Evolutionary conservation across 2,797 vertebrate species (phyloP).

Genomic region (Aratinga solstitialis): DNA sequence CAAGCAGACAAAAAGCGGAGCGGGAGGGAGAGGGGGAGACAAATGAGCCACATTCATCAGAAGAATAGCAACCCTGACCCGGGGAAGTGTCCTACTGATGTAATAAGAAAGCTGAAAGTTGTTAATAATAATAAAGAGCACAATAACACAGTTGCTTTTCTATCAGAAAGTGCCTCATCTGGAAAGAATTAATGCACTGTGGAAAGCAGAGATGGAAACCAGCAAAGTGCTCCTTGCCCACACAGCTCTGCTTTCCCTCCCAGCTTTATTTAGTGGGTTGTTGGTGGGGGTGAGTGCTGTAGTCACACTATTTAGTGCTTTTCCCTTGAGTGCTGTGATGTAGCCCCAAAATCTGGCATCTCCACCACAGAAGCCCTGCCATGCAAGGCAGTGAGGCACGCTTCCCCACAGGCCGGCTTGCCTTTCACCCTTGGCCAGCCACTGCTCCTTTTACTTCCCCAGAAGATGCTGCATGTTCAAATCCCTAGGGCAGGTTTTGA

Average conservation of each 20-base stretch:
- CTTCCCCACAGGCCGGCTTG: neutral
- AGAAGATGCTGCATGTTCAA: neutral
- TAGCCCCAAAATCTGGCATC: neutral
- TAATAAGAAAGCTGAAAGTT: constrained; percentile 30
- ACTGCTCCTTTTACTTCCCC: neutral
- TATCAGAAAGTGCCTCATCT: neutral
- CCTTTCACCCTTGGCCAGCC: neutral
- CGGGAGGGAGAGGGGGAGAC: neutral
- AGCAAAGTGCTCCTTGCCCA: neutral
- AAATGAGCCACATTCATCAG: neutral
- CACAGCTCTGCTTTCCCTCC: neutral
- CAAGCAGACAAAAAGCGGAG: constrained; percentile 26
- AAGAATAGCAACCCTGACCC: neutral
- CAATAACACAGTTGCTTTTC: neutral
- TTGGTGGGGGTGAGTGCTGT: neutral
- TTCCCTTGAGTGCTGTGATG: neutral
- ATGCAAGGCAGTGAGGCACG: accelerated
- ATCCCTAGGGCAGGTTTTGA: neutral
- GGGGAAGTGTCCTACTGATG: neutral
- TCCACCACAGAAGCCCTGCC: accelerated
- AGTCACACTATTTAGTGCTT: neutral
- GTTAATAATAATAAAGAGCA: constrained; percentile 19
- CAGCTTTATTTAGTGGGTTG: accelerated
- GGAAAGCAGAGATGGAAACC: neutral
- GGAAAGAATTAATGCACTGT: neutral